Evolutionary conservation across 2,113 vertebrate genomes (phyloP), one percentile per base, ranked within the genome.

Genomic region (Calidris pugnax): DNA sequence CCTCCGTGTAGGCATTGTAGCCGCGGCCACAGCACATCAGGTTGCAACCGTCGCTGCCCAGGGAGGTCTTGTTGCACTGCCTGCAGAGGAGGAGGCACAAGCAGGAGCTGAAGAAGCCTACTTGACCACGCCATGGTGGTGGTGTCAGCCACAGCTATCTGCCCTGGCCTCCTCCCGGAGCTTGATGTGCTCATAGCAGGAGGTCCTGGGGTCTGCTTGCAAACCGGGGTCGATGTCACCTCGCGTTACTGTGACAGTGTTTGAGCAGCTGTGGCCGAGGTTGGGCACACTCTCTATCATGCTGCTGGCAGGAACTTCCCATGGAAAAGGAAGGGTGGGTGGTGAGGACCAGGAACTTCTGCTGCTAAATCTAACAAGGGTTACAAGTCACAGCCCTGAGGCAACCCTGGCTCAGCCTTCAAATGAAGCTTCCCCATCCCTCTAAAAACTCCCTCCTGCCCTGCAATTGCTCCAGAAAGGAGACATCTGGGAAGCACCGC

Each of bases 21-120:
- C 98, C 98, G 0, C 98, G 97, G 63, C 98, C 98, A 2, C 98
- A 98, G 94, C 98, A 98, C 97, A 98, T 93, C 71, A 98, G 96
- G 80, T 97, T 79, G 84, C 98, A 98, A 68, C 97, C 93, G 60
- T 94, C 94, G 18, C 98, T 98, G 91, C 98, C 98, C 45, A 53
- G 33, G 0, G 98, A 98, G 13, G 96, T 98, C 93, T 98, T 98
- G 95, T 98, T 98, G 96, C 98, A 98, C 26, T 94, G 97, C 93
- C 98, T 98, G 91, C 1, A 63, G 27, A 45, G 47, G 66, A 67
- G 85, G n/a, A 37, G 8, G 66, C 27, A 50, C 13, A 9, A 22
- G 39, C 1, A 1, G 55, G n/a, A 48, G 51, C 48, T 50, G 72
- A 41, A 39, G 48, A 30, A 48, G 3, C 22, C 1, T n/a, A 26